Base-by-base conservation (phyloP, 2,888 invertebrate genomes). In the Tenthredo mesomela region DNA sequence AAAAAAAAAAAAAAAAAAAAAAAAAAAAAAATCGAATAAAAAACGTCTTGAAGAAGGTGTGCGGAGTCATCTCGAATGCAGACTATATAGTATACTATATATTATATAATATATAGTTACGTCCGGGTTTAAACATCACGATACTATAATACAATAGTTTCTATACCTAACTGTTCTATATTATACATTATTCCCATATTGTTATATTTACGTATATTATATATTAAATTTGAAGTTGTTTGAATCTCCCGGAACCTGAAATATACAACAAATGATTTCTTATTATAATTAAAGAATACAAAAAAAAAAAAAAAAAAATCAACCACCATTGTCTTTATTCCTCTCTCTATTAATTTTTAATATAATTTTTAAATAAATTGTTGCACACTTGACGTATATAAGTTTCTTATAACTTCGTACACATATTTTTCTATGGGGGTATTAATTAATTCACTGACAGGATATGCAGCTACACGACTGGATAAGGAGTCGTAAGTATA, bases 201-300 rank as follows among this genome's bases (percentile, higher is more conserved):
- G 54, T 54, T 54, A 54, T 54, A 54, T 54, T 54, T 54, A n/a
- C n/a, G 54, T 54, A 54, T n/a, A n/a, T n/a, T n/a, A n/a, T n/a
- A n/a, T n/a, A 54, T n/a, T 7, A n/a, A 54, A 54, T 54, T 54
- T 54, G n/a, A 54, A 54, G n/a, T 54, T 87, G 78, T 86, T 87
- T 85, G 84, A 82, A 87, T 84, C 85, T 89, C 87, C 88, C 87
- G 85, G 84, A 86, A 67, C 61, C 10, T 87, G 86, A 89, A 89
- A 89, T 89, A 89, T 89, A 89, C 88, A 89, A 86, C 87, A 89
- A 86, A 88, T 43, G 87, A 87, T 89, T 89, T 89, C 88, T 88
- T 88, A 88, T 86, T 86, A 40, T 43, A 73, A 40, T 43, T 73
- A 73, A 73, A 43, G 21, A 73, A 43, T 47, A 47, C 4, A 43